Conservation (phyloP, 92 coral and sea anemone species). For the Metridium senile region DNA sequence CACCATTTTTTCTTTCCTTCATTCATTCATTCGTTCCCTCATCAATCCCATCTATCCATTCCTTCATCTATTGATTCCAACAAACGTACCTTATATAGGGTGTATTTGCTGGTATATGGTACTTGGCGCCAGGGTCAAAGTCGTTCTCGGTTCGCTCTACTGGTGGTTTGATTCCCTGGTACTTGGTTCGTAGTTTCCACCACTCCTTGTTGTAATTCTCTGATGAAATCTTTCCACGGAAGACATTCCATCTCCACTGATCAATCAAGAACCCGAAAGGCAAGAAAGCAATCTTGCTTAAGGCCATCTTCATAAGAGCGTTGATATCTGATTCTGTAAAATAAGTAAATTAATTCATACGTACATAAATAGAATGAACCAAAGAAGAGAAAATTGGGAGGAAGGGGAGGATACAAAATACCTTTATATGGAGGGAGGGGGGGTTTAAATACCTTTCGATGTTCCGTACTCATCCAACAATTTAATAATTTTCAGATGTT, state of each 20-base stretch:
- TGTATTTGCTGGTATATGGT: slow-evolving; percentile 76
- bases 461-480: slow-evolving; percentile 54
- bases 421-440: not conserved
- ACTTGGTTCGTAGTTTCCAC: slow-evolving; percentile 91
- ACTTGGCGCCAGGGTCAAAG: slow-evolving; percentile 96
- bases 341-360: not conserved
- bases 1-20: too few relatives aligned
- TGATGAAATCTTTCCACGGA: slow-evolving; percentile 62
- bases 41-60: too few relatives aligned
- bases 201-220: slow-evolving; percentile 71
- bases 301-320: slow-evolving; percentile 75
- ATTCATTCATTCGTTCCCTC: too few relatives aligned
- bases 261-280: slow-evolving; percentile 88
- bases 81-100: slow-evolving; percentile 72
- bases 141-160: slow-evolving; percentile 63
- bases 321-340: slow-evolving; percentile 67
- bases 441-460: slow-evolving; percentile 43
- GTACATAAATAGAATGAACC: too few relatives aligned
- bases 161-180: slow-evolving; percentile 91
- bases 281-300: slow-evolving; percentile 67
- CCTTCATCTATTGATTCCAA: not conserved
- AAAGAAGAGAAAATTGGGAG: not conserved
- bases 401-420: not conserved
- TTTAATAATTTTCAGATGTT: slow-evolving; percentile 63
- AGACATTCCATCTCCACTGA: slow-evolving; percentile 95